Evolutionary conservation across 2,888 invertebrate genomes (phyloP).

Genomic region (Meteorus cinctellus): DNA sequence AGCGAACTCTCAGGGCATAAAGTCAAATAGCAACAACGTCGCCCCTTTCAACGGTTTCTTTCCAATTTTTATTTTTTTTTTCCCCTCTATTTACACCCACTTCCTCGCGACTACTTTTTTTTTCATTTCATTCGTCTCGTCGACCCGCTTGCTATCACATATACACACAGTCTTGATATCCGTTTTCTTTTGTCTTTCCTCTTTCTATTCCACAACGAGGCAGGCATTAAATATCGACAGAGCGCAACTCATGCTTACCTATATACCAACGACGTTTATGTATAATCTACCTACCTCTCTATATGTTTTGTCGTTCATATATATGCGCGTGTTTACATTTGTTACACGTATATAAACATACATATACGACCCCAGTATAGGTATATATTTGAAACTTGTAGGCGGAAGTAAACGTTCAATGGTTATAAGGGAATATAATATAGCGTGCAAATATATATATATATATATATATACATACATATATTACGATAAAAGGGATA

Average conservation of each 20-base stretch:
- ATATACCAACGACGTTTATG: neutral
- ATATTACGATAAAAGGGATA: slow-evolving; percentile 2
- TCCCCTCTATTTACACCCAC: neutral
- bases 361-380: neutral
- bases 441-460: neutral
- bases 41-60: neutral
- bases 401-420: slow-evolving; percentile 49
- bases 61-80: neutral
- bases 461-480: neutral
- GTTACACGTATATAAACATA: slow-evolving; percentile 18
- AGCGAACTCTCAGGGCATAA: slow-evolving; percentile 56
- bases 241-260: neutral
- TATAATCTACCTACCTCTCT: neutral
- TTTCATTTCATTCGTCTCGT: neutral
- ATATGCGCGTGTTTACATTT: slow-evolving; percentile 12
- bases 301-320: neutral
- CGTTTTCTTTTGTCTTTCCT: neutral
- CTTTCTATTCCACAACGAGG: neutral
- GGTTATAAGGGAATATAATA: slow-evolving; percentile 18
- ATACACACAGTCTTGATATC: neutral
- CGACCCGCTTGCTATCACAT: neutral
- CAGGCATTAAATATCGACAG: neutral
- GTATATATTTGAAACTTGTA: slow-evolving; percentile 32
- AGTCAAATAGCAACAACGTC: slow-evolving; percentile 51
- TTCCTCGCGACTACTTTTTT: neutral